Evolutionary conservation across 2,888 invertebrate species (phyloP).

Genomic region (Arge pagana): DNA sequence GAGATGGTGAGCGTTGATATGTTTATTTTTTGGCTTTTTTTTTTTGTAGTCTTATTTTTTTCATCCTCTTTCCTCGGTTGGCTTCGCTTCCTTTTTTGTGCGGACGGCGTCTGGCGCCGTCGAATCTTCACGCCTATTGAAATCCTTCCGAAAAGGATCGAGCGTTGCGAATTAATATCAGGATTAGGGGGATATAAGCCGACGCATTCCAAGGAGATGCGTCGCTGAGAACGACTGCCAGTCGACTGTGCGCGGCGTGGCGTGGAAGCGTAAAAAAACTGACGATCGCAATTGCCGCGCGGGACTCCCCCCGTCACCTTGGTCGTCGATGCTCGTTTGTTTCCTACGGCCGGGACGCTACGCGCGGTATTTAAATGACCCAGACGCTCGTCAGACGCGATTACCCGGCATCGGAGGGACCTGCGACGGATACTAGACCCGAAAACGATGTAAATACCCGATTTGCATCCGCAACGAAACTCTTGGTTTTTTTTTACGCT

Average conservation of each 20-base stretch:
- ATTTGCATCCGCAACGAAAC: conserved; percentile 11
- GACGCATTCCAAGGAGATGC: conserved; percentile 17
- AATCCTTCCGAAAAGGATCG: conserved; percentile 6
- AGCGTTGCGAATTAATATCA: conserved; percentile 19
- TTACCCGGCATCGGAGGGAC: not conserved
- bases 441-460: not conserved
- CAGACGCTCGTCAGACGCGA: not conserved
- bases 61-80: too few species aligned
- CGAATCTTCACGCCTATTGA: conserved; percentile 7
- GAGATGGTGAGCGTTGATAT: too few species aligned
- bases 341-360: not conserved
- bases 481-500: not conserved
- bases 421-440: too few species aligned
- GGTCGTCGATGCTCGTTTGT: conserved; percentile 1
- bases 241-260: not conserved
- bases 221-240: not conserved
- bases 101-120: conserved; percentile 4
- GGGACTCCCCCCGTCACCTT: not conserved
- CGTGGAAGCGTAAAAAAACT: not conserved
- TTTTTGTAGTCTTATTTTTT: too few species aligned
- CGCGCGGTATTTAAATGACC: conserved; percentile 11
- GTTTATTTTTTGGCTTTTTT: too few species aligned
- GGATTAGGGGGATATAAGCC: conserved; percentile 15
- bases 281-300: conserved; percentile 11
- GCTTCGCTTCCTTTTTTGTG: too few species aligned